A percentile compares a stretch with the other conserved stretches of the same genome.
Evolutionary conservation across 2,888 invertebrate genomes (phyloP).

Genomic region (Rhagonycha fulva): DNA sequence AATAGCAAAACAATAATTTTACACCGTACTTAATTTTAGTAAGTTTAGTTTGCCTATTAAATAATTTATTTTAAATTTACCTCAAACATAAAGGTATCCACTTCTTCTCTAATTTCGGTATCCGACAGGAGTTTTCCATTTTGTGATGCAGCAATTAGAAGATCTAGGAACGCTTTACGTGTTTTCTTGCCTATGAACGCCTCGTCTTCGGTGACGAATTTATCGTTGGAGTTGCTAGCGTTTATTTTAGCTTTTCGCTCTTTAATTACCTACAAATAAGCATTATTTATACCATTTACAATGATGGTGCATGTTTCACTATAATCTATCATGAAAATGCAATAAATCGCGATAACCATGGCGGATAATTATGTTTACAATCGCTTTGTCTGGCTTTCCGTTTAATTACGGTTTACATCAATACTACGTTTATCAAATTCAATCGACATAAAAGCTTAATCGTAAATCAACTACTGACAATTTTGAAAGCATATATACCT

Average conservation of each 20-base stretch:
- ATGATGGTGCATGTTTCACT: slow-evolving; percentile 6
- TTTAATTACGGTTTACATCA: slow-evolving; percentile 28
- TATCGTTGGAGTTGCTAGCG: background rate
- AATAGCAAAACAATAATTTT: slow-evolving; percentile 1
- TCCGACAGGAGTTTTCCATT: slow-evolving; percentile 41
- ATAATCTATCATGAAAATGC: slow-evolving; percentile 17
- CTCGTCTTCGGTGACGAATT: slow-evolving; percentile 20
- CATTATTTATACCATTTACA: background rate
- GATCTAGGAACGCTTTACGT: slow-evolving; percentile 48
- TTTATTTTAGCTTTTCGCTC: slow-evolving; percentile 28
- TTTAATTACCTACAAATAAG: slow-evolving; percentile 29
- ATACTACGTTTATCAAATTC: slow-evolving; percentile 25
- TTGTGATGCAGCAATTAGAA: slow-evolving; percentile 44
- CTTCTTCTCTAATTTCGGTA: slow-evolving; percentile 51
- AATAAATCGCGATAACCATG: slow-evolving; percentile 18
- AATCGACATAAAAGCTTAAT: slow-evolving; percentile 19
- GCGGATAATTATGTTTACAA: slow-evolving; percentile 27
- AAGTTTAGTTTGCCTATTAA: slow-evolving; percentile 4
- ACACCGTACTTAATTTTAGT: slow-evolving; percentile 4
- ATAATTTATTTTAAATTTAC: slow-evolving; percentile 34
- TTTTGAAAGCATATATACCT: slow-evolving; percentile 44
- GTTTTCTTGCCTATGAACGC: slow-evolving; percentile 37
- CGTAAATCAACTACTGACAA: slow-evolving; percentile 17
- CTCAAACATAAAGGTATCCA: slow-evolving; percentile 55
- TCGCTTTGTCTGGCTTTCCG: slow-evolving; percentile 28